Base-by-base conservation (phyloP, 2,113 vertebrate species). In the Halcyon senegalensis region DNA sequence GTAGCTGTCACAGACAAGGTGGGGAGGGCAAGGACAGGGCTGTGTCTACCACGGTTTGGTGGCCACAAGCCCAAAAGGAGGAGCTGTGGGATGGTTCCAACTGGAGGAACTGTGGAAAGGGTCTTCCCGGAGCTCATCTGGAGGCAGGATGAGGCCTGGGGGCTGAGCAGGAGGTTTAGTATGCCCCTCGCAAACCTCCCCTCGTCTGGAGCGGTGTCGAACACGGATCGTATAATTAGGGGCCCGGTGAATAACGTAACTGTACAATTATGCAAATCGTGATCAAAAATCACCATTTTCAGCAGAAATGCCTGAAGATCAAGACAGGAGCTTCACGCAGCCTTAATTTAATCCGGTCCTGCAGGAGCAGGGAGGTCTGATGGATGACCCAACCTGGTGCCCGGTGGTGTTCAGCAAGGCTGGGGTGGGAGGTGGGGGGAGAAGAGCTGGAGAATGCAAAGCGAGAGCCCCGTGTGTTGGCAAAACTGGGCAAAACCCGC, bases 291-390 rank as follows among this genome's bases (percentile, higher is more conserved):
- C 95, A 85, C 87, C 68, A 90, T 90, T 95, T 97, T 92, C 95
- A 96, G 95, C 95, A 94, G 94, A 95, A 97, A 96, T 39, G 67
- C 82, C 92, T 77, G 78, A 66, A 95, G 93, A 96, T 88, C 78
- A 80, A 94, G 93, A 58, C 84, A 46, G 94, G 53, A 85, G 91
- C 95, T 96, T 85, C 63, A 15, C 63, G 90, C 87, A 93, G 58
- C 93, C 95, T 92, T 80, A 66, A 95, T 96, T 96, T 66, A 94
- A 94, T 90, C 85, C 18, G 94, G 93, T 96, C 84, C 84, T 96
- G 93, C 89, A 87, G 95, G 96, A 97, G 69, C 4, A 56, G 78
- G 82, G 92, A 92, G 95, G 93, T 64, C 88, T 85, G 76, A 83
- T 48, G 72, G 85, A 67, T 88, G 94, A 90, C 90, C 92, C 96